Evolutionary conservation across 2,113 vertebrate species (phyloP).

Genomic region (Ovibos moschatus): DNA sequence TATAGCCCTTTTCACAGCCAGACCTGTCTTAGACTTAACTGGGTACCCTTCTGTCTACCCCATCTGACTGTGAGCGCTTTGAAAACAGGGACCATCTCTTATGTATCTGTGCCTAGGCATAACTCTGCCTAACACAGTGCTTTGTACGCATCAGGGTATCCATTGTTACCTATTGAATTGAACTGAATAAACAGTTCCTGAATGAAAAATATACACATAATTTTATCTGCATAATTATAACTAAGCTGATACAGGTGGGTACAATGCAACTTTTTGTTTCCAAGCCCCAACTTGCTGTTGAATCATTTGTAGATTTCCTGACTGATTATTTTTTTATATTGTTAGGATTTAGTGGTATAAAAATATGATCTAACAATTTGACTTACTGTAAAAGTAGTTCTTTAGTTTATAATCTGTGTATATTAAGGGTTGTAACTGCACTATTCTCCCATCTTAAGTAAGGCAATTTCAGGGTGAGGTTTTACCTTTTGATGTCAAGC

Average conservation of each 20-base stretch:
- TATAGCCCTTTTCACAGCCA: background rate
- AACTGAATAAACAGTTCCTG: slow-evolving; percentile 45
- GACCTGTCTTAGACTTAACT: background rate
- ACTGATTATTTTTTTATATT: slow-evolving; percentile 55
- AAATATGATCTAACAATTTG: slow-evolving; percentile 51
- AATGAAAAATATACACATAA: slow-evolving; percentile 36
- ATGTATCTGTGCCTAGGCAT: background rate
- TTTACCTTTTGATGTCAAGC: background rate
- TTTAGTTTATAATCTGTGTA: slow-evolving; percentile 23
- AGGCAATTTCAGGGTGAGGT: background rate
- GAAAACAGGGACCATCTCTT: background rate
- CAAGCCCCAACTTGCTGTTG: slow-evolving; percentile 66
- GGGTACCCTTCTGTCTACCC: too few relatives aligned
- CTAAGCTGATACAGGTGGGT: slow-evolving; percentile 64
- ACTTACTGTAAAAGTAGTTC: slow-evolving; percentile 47
- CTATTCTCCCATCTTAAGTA: slow-evolving; percentile 10
- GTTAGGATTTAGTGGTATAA: slow-evolving; percentile 42
- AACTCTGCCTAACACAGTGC: background rate
- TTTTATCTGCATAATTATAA: slow-evolving; percentile 65
- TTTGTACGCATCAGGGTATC: background rate
- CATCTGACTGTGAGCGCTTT: background rate
- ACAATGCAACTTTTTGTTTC: slow-evolving; percentile 30
- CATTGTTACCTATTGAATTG: background rate
- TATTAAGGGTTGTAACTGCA: background rate
- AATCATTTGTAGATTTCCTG: slow-evolving; percentile 70